A percentile compares a stretch with the other conserved stretches of the same genome.
phyloP scores from a whole-genome alignment of 2,888 invertebrate species.

The Orthosia gracilis region DNA sequence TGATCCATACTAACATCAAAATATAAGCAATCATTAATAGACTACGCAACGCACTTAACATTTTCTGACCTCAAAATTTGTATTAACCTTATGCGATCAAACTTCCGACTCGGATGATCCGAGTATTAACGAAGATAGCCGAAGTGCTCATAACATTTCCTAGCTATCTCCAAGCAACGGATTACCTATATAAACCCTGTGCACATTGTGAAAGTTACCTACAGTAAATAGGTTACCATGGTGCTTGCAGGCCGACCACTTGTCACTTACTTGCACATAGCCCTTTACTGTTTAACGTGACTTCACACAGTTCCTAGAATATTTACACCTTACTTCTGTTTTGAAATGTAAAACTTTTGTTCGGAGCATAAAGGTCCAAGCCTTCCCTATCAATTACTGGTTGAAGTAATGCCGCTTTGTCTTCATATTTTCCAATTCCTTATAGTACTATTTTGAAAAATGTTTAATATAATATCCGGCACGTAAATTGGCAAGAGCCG shows the following conservation, averaged over 20 bases:
- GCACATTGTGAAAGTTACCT: slow-evolving; percentile 57
- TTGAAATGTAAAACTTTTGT: slow-evolving; percentile 20
- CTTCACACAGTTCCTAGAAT: slow-evolving; percentile 18
- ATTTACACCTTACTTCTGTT: neutral
- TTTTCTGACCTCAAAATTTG: slow-evolving; percentile 8
- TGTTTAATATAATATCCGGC: too few species aligned
- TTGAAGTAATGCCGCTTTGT: neutral
- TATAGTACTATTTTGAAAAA: neutral
- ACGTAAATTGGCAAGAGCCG: too few species aligned
- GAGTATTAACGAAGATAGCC: slow-evolving; percentile 24
- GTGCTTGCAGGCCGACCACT: slow-evolving; percentile 33
- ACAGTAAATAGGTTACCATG: slow-evolving; percentile 51
- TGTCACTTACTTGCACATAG: slow-evolving; percentile 37
- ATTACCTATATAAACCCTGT: slow-evolving; percentile 9
- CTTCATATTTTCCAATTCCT: neutral
- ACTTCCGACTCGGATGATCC: slow-evolving; percentile 20
- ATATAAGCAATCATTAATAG: neutral
- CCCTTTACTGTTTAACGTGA: slow-evolving; percentile 16
- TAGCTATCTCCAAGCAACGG: slow-evolving; percentile 13
- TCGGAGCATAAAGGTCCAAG: neutral
- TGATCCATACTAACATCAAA: neutral
- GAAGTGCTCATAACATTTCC: slow-evolving; percentile 20
- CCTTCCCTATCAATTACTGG: neutral
- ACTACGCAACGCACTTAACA: neutral
- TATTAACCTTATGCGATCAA: slow-evolving; percentile 15